A percentile compares a stretch with the other conserved stretches of the same genome.
These are phyloP conservation scores for Xanthorhoe designata DNA, from an alignment of 2,888 invertebrate genomes.

Conservation along the genomic window DNA sequence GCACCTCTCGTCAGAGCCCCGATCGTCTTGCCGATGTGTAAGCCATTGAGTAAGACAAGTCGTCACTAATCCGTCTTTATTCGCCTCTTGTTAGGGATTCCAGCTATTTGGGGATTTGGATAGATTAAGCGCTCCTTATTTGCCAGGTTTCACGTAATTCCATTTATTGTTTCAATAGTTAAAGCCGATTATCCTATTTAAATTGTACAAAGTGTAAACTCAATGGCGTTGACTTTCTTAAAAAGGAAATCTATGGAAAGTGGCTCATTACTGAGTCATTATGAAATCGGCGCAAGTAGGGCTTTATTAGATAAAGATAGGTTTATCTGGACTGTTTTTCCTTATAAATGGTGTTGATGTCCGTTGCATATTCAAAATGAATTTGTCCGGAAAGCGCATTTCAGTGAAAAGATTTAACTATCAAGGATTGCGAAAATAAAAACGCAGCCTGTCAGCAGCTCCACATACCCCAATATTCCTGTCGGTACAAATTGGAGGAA, in stretches of 20 bases:
- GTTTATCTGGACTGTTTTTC: too few species aligned
- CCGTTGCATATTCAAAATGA: too few species aligned
- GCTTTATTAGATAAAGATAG: too few species aligned
- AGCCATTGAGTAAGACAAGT: slow-evolving; percentile 73
- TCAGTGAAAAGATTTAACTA: not conserved
- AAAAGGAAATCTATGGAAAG: too few species aligned
- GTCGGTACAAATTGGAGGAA: slow-evolving; percentile 28
- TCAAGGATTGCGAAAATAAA: slow-evolving; percentile 2
- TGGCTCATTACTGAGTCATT: too few species aligned
- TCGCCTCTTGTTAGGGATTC: slow-evolving; percentile 55
- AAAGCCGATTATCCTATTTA: slow-evolving; percentile 26
- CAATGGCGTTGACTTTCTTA: not conserved
- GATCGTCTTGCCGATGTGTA: slow-evolving; percentile 55
- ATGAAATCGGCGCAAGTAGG: too few species aligned
- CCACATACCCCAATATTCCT: slow-evolving; percentile 2
- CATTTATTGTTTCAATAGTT: slow-evolving; percentile 28
- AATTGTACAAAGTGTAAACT: slow-evolving; percentile 13
- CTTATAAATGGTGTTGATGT: too few species aligned
- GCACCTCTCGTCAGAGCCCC: not conserved
- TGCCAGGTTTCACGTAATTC: slow-evolving; percentile 45
- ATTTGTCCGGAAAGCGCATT: not conserved
- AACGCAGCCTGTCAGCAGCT: not conserved
- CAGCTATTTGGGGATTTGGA: slow-evolving; percentile 68
- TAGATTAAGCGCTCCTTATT: slow-evolving; percentile 63
- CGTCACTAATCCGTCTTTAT: slow-evolving; percentile 67